Evolutionary conservation across 2,888 invertebrate species (phyloP), one percentile per base, ranked within the genome.

Genomic region (Rhamnusium bicolor): DNA sequence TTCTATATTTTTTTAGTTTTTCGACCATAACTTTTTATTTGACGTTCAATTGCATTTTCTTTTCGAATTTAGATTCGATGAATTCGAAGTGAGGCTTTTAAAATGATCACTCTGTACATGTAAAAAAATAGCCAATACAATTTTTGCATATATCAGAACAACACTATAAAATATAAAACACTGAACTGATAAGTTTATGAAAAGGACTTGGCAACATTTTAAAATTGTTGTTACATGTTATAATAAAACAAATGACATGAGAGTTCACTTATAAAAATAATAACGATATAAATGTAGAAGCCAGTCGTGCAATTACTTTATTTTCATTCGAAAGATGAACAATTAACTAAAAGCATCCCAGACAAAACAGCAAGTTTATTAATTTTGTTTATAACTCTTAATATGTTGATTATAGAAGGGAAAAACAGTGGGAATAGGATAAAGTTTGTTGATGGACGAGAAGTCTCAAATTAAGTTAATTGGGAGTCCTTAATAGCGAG

Each of bases 401-500:
- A 73, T 77, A 71, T 68, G 67, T 68, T 74, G 74, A 77, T 74
- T 77, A 77, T 49, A 66, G 56, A 18, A 49, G 66, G 61, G 60
- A 62, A 51, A 68, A 73, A 40, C 73, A 58, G 69, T 60, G 69
- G 60, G 66, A 61, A 68, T 66, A 70, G 69, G 66, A 73, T 69
- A 72, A 78, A 78, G 73, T 78, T 76, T 76, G 73, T 73, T 76
- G 74, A 73, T 66, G 76, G 74, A 73, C 73, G 72, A 69, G 71
- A 71, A 70, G 79, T 77, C 76, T 79, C 77, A 84, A 83, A 84
- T 84, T 84, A 81, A 83, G 81, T 82, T 83, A 84, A 84, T 84
- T 84, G 80, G 80, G 73, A 78, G 80, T 72, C 78, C 82, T 80
- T 83, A 82, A 84, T 82, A 82, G 82, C 81, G 77, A 74, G 80